phyloP scores from a whole-genome alignment of 2,888 invertebrate genomes.

The Anodontia alba region DNA sequence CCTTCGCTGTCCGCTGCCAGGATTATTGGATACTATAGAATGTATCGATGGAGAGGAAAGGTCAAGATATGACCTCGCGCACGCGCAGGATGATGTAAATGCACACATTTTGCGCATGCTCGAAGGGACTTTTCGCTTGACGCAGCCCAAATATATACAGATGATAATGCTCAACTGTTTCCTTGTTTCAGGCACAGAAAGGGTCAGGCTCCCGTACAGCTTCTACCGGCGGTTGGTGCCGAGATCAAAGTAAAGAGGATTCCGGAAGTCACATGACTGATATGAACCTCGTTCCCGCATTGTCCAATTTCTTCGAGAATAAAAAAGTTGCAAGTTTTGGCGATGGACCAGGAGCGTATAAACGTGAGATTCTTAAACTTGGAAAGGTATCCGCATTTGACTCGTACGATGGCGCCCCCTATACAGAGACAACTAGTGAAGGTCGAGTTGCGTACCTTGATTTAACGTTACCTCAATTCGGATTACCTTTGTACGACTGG shows the following conservation, averaged over 20 bases:
- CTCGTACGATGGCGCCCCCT: slow-evolving; percentile 70
- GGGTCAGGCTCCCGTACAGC: slow-evolving; percentile 36
- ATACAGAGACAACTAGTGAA: slow-evolving; percentile 57
- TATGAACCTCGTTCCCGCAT: slow-evolving; percentile 48
- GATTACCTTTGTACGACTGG: slow-evolving; percentile 67
- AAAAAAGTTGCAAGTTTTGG: slow-evolving; percentile 67
- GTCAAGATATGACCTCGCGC: no score
- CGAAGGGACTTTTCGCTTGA: no score
- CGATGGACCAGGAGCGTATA: slow-evolving; percentile 68
- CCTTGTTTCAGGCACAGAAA: slow-evolving; percentile 30
- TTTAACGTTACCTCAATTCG: slow-evolving; percentile 67
- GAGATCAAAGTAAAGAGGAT: slow-evolving; percentile 43
- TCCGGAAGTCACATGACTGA: slow-evolving; percentile 60
- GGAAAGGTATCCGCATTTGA: slow-evolving; percentile 51
- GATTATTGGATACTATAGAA: no score
- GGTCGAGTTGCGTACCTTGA: slow-evolving; percentile 66
- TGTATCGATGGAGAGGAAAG: no score
- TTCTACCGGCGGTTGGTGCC: slow-evolving; percentile 58
- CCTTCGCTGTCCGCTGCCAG: no score
- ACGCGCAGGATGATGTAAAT: no score
- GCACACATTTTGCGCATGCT: no score
- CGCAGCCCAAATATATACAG: no score
- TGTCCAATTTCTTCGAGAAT: slow-evolving; percentile 55
- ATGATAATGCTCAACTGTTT: no score
- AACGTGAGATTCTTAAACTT: slow-evolving; percentile 51